Base-by-base conservation (phyloP, 2,888 invertebrate genomes). In the Gymnoscelis rufifasciata region DNA sequence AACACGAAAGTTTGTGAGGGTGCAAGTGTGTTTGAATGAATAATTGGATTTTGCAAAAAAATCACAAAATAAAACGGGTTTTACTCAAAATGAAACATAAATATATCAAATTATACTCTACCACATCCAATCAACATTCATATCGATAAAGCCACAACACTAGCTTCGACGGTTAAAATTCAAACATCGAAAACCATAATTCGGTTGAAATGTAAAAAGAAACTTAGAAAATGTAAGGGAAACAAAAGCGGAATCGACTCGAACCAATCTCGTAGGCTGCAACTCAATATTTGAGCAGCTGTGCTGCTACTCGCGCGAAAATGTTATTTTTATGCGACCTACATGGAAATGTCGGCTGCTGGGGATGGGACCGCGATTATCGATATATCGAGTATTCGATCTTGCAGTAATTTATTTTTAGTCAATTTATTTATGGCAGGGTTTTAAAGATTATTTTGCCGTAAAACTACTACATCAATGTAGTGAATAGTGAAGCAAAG, bases 231-330 rank as follows among this genome's bases (percentile, higher is more conserved):
- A 43, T 30, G 33, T 38, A 38, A 43, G 15, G 37, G 42, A 42
- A 46, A 45, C 41, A 45, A 46, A 45, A 45, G 44, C 14, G 23
- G 27, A 29, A 43, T 36, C 24, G 19, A 29, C 23, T 28, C 38
- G 38, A 35, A 24, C 44, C 51, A 46, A 48, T 51, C 51, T 44
- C 38, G 45, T 51, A 51, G 51, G 47, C 47, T 59, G 62, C 56
- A 43, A 83, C 78, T 86, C 86, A 84, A 86, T 86, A 86, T 86
- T 86, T 81, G 84, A 87, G 70, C 84, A 86, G 82, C 82, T 86
- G 84, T 72, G 75, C 44, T 38, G 43, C 58, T 59, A 61, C 64
- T 65, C 62, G 66, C 66, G 80, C 78, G 80, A 78, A 77, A 82
- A 80, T 78, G 86, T 83, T 84, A 84, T 86, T 80, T 80, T 81